Evolutionary conservation across 64 coral and sea anemone genomes (phyloP).

Genomic region (Orbicella faveolata): DNA sequence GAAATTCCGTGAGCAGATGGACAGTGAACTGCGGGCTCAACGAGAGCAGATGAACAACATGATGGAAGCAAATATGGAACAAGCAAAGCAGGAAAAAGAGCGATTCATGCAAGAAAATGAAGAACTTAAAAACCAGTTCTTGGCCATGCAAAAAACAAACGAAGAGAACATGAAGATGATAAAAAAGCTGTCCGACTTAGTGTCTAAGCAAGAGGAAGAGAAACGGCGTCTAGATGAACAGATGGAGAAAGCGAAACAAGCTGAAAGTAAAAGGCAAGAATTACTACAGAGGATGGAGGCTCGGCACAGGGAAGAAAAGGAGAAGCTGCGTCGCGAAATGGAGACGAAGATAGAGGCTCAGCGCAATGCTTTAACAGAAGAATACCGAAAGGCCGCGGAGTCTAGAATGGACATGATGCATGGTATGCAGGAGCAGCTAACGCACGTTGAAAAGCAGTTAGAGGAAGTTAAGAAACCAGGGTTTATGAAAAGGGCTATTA

Average conservation of each 20-base stretch:
- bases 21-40: slow-evolving; percentile 44
- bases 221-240: slow-evolving; percentile 6
- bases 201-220: slow-evolving; percentile 31
- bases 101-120: slow-evolving; percentile 38
- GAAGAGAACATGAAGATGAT: slow-evolving; percentile 29
- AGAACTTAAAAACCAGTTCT: slow-evolving; percentile 25
- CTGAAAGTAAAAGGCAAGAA: background rate
- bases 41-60: slow-evolving; percentile 64
- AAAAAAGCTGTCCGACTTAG: slow-evolving; percentile 3
- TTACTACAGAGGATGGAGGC: background rate
- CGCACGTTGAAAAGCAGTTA: background rate
- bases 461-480: background rate
- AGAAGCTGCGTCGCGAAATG: slow-evolving; percentile 20
- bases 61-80: slow-evolving; percentile 57
- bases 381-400: slow-evolving; percentile 1
- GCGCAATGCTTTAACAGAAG: background rate
- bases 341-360: slow-evolving; percentile 8
- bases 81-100: slow-evolving; percentile 37
- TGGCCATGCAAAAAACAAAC: slow-evolving; percentile 28
- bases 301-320: background rate
- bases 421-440: background rate
- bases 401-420: background rate
- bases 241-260: background rate
- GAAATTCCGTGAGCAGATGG: slow-evolving; percentile 58
- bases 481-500: background rate